Percentiles rank a stretch among this genome's conserved stretches.
phyloP scores from a whole-genome alignment of 2,113 vertebrate species.

The Myotis davidii region DNA sequence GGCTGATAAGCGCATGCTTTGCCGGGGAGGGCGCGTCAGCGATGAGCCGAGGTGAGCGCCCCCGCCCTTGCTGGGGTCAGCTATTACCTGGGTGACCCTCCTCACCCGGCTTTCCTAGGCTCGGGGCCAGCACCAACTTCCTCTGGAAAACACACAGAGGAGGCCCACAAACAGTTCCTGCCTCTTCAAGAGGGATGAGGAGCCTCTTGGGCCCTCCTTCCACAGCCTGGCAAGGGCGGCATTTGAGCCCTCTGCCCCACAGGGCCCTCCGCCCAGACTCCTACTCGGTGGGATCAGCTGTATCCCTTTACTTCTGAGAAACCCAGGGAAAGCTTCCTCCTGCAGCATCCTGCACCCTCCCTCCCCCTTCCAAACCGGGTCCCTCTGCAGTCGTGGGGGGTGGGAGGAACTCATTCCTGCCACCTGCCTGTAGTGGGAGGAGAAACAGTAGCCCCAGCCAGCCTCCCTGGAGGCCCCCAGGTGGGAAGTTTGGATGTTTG shows the following conservation, averaged over 20 bases:
- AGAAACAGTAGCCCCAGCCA: constrained; percentile 52
- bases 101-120: neutral
- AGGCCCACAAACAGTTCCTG: constrained; percentile 11
- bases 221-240: neutral
- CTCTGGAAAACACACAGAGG: constrained; percentile 42
- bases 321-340: neutral
- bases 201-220: constrained; percentile 12
- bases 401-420: constrained; percentile 64
- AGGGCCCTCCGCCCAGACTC: neutral
- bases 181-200: neutral
- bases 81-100: constrained; percentile 38
- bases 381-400: constrained; percentile 62
- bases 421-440: constrained; percentile 65
- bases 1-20: neutral
- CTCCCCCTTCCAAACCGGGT: neutral
- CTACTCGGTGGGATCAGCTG: neutral
- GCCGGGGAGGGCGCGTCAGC: neutral
- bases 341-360: neutral
- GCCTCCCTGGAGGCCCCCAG: neutral
- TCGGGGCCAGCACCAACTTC: constrained; percentile 47
- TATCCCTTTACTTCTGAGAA: neutral
- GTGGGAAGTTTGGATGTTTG: constrained; percentile 63
- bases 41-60: neutral
- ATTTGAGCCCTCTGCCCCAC: neutral
- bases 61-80: neutral